A percentile compares a stretch with the other conserved stretches of the same genome.
Conservation (phyloP, 2,888 invertebrate species). For the Crepidodera aurea region DNA sequence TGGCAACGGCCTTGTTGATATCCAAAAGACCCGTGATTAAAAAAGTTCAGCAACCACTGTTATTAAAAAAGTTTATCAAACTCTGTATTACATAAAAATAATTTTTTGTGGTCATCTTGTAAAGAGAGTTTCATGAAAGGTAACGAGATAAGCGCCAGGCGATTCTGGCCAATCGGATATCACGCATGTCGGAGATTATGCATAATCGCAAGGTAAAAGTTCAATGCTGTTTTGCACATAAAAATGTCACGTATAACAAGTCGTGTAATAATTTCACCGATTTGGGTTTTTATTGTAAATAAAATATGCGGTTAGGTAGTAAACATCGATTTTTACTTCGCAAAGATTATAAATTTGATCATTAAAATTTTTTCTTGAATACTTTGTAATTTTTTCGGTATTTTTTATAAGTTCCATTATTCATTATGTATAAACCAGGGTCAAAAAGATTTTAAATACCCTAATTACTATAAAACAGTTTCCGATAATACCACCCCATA, state of each 20-base stretch:
- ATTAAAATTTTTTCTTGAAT: too few relatives aligned
- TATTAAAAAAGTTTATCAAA: too few relatives aligned
- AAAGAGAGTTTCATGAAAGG: constrained; percentile 1
- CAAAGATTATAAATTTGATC: background rate
- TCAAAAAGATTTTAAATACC: too few relatives aligned
- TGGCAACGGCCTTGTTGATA: too few relatives aligned
- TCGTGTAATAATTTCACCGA: background rate
- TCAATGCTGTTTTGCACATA: constrained; percentile 18
- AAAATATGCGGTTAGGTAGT: background rate
- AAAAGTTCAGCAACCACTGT: too few relatives aligned
- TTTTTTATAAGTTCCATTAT: too few relatives aligned
- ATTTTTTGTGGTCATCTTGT: background rate
- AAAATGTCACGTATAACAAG: constrained; percentile 11
- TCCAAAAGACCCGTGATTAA: too few relatives aligned
- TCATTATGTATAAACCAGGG: too few relatives aligned
- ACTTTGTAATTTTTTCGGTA: too few relatives aligned
- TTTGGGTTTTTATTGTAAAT: background rate
- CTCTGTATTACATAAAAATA: too few relatives aligned
- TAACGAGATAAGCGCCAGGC: background rate
- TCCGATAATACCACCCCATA: too few relatives aligned
- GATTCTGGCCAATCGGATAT: background rate
- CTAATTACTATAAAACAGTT: too few relatives aligned
- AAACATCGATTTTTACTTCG: background rate
- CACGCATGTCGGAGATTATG: background rate
- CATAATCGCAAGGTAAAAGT: constrained; percentile 13